Conservation (phyloP, 1,140 invertebrate species). For the Drosophila kohkoa region DNA sequence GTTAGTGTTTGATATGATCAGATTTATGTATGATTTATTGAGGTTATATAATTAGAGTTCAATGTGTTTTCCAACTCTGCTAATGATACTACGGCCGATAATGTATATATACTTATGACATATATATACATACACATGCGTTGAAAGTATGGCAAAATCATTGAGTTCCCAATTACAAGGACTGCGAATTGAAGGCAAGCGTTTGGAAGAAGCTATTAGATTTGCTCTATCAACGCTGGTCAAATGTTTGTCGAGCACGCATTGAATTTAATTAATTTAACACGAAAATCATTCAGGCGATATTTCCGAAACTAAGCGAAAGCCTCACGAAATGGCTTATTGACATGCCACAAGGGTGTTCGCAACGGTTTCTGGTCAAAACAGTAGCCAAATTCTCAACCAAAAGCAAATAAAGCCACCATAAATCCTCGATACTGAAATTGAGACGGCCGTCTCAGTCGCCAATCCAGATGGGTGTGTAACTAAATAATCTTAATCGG, state of each 20-base stretch:
- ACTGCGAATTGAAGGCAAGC: conserved; percentile 64
- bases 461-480: conserved; percentile 3
- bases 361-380: conserved; percentile 3
- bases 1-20: too few species aligned
- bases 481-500: conserved; percentile 45
- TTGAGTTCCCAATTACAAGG: conserved; percentile 54
- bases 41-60: too few species aligned
- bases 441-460: neutral
- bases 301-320: conserved; percentile 73
- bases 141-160: neutral
- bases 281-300: conserved; percentile 75
- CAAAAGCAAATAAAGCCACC: conserved; percentile 28
- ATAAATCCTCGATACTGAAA: conserved; percentile 46
- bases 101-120: too few species aligned
- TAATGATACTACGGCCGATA: too few species aligned
- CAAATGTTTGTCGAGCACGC: conserved; percentile 72
- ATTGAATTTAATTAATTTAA: conserved; percentile 81
- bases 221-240: conserved; percentile 53
- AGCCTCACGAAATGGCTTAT: conserved; percentile 65
- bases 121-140: too few species aligned
- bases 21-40: too few species aligned
- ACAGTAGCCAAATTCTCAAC: neutral
- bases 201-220: conserved; percentile 10
- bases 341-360: conserved; percentile 62
- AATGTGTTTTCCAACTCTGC: too few species aligned